Base-by-base conservation (phyloP, 2,113 vertebrate genomes). In the Rhinogobius similis region DNA sequence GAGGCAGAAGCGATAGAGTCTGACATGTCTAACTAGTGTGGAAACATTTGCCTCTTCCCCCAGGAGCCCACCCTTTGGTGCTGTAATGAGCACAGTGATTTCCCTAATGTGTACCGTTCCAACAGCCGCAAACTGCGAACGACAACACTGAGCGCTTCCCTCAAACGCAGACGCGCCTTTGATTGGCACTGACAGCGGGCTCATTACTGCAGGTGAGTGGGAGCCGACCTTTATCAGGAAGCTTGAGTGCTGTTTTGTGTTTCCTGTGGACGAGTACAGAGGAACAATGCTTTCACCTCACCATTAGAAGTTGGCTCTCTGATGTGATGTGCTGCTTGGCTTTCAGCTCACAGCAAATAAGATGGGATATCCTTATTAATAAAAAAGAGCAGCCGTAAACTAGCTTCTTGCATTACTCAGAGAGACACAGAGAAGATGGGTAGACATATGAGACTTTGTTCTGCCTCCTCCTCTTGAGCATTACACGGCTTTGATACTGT, bases 191-290 rank as follows among this genome's bases (percentile, higher is more conserved):
- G 92, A 93, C 94, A 93, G 86, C 73, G 87, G 85, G 89, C 93
- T 97, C 94, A 95, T 95, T 96, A 96, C 94, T 87, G 94, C 93
- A 94, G 94, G 94, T 89, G 91, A 93, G 89, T 91, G 91, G 92
- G 94, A 83, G 85, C 69, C 82, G 84, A 90, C 86, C 89, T 94
- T 94, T 86, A 89, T 94, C 88, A 91, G 93, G 92, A 87, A 82
- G 90, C 89, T 90, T 92, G 93, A 96, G 94, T 95, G 93, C 91
- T 93, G 92, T 94, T 94, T 93, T 91, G 88, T 93, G 92, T 94
- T 93, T 92, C 91, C 93, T 92, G 90, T 86, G 85, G 91, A 90
- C 68, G 90, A 93, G 92, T 84, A 83, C 90, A 93, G 94, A 94
- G 88, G 91, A 94, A 92, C 84, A 89, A 82, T 81, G 84, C 92